Evolutionary conservation across 2,113 vertebrate genomes (phyloP), one percentile per base, ranked within the genome.

Genomic region (Zapus hudsonius): DNA sequence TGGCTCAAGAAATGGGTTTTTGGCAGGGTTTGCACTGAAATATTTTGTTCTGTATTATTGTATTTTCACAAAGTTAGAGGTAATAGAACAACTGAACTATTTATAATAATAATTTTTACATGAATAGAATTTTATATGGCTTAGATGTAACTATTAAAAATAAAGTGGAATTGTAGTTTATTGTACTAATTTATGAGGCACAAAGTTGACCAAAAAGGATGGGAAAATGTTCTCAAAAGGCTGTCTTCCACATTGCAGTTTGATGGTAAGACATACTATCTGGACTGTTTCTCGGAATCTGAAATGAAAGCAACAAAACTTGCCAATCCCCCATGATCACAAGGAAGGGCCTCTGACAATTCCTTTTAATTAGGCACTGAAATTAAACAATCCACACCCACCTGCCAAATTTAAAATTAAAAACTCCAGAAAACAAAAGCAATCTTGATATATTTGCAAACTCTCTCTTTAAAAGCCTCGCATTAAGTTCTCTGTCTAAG

Each of bases 321-420:
- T 94, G 93, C 91, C 95, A 95, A 88, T 19, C 40, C 76, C 88
- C 86, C 11, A 25, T 78, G 85, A 88, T 87, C 89, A 93, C n/a
- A 89, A 80, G 44, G 69, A 85, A 92, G 81, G 57, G 79, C 79
- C 67, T 84, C 84, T 94, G 93, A 94, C 85, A 95, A 78, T 82
- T 47, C 36, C 91, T 92, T 90, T 95, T 95, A 90, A 91, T 95
- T 94, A 90, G 94, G 55, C 84, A 72, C 8, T 83, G 88, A 90
- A 72, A 78, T 38, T 47, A 76, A 93, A 82, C 63, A 67, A 86
- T 66, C 79, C 25, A 22, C 8, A 52, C 75, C 70, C 86, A 88
- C 19, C 57, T 52, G 89, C 70, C n/a, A 2, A 57, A n/a, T 63
- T 90, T 64, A 78, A 89, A 84, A 87, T 47, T n/a, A n/a, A n/a